Percentiles rank a stretch among this genome's conserved stretches.
phyloP scores from a whole-genome alignment of 2,797 vertebrate species.

The Rhinella marina region DNA sequence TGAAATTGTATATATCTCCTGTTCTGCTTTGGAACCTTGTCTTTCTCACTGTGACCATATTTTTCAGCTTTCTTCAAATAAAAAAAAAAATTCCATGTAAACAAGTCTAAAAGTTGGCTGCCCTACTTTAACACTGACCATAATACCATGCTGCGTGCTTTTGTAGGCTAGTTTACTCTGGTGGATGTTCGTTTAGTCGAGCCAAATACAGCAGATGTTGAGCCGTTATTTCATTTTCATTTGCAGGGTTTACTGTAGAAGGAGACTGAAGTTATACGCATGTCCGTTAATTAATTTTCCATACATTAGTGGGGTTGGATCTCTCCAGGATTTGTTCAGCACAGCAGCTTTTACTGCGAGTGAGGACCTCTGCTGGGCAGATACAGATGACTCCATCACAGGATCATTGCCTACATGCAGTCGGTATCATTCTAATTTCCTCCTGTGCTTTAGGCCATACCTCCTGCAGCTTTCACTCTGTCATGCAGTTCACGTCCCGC shows the following conservation, averaged over 20 bases:
- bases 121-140: not conserved
- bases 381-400: not conserved
- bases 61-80: not conserved
- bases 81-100: conserved; percentile 9
- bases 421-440: not conserved
- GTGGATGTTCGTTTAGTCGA: not conserved
- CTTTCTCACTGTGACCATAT: not conserved
- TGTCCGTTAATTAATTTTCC: conserved; percentile 1
- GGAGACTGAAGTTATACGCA: not conserved
- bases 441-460: not conserved
- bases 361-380: conserved; percentile 15
- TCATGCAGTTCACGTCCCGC: not conserved
- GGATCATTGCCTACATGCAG: not conserved
- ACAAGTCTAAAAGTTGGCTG: conserved; percentile 3
- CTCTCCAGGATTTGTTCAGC: no score
- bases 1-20: not conserved
- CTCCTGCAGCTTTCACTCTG: conserved; percentile 6
- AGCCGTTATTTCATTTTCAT: not conserved
- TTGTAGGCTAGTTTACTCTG: not conserved
- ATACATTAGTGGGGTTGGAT: not conserved
- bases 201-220: conserved; percentile 26
- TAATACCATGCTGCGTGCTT: not conserved
- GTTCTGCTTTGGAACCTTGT: not conserved
- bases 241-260: conserved; percentile 1
- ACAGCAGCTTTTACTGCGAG: not conserved